Evolutionary conservation across 1,140 invertebrate species (phyloP), one percentile per base, ranked within the genome.

Genomic region (Drosophila paulistorum): DNA sequence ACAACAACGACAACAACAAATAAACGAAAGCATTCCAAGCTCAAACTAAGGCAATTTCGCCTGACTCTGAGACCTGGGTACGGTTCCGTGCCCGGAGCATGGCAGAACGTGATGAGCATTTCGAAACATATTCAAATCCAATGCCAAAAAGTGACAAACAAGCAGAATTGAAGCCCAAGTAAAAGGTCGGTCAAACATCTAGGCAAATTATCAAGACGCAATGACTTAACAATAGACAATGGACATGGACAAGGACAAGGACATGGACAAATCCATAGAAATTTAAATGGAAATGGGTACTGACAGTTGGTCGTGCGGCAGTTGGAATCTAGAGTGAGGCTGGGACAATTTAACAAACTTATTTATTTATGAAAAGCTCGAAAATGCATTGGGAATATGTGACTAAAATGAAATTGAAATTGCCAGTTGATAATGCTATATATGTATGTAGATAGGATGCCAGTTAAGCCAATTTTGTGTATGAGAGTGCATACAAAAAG

Each of bases 281-380:
- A 6, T 11, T n/a, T 7, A 54, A 51, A 23, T 69, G 45, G 59
- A 51, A 51, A 14, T 51, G 45, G 45, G 20, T 51, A 51, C 11
- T 1, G 37, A 39, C 37, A 48, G 45, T 17, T 45, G 14, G 39
- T 41, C 14, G 42, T 35, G 35, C 35, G 10, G 42, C 42, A 45
- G 14, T 48, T 20, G 9, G 42, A 17, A 17, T 20, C 17, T 20
- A 41, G 30, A 30, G 68, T 66, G 51, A 48, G 74, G 57, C 68
- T 61, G 70, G 76, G 72, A 79, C 82, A 82, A 79, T 86, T 86
- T 87, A 87, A 79, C 75, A 83, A 70, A 77, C 71, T 72, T 87
- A 77, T 87, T 87, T 86, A 86, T 86, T 86, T 86, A 86, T 86
- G 76, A 86, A 86, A 67, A 62, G 48, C 72, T 59, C 45, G 30